A percentile compares a stretch with the other conserved stretches of the same genome.
phyloP scores from a whole-genome alignment of 1,140 invertebrate species.

The Epicauta chinensis region DNA sequence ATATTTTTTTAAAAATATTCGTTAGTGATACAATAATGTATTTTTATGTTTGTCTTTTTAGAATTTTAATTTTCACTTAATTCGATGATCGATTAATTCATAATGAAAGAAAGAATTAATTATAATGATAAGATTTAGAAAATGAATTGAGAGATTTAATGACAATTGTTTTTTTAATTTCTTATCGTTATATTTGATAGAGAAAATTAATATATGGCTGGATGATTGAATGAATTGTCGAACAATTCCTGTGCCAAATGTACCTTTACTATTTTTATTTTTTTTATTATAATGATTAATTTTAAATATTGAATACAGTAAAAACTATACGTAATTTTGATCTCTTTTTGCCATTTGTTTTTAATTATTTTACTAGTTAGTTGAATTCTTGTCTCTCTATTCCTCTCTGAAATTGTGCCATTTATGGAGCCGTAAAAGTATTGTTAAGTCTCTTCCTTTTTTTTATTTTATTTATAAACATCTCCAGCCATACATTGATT shows the following conservation, averaged over 20 bases:
- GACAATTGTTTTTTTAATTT: neutral
- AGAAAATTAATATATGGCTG: conserved; percentile 21
- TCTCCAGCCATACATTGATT: neutral
- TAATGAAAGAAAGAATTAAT: too few species aligned
- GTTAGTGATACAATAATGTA: conserved; percentile 33
- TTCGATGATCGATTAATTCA: neutral
- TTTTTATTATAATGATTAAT: too few species aligned
- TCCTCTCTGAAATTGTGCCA: neutral
- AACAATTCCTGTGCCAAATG: conserved; percentile 27
- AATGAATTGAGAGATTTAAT: too few species aligned
- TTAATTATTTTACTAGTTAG: conserved; percentile 16
- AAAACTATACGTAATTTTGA: conserved; percentile 11
- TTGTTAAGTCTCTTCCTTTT: conserved; percentile 1
- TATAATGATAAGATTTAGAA: too few species aligned
- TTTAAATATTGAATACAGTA: conserved; percentile 3
- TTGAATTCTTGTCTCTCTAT: neutral
- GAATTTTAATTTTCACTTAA: conserved; percentile 22
- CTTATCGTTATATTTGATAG: neutral
- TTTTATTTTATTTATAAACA: neutral
- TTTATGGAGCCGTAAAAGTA: neutral
- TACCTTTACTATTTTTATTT: neutral
- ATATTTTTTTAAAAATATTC: conserved; percentile 40
- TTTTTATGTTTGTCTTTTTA: conserved; percentile 17
- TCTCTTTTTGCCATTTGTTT: conserved; percentile 18
- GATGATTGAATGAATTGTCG: conserved; percentile 6